Percentiles rank a stretch among this genome's conserved stretches.
These are phyloP conservation scores for Gnathonemus echidnorhynchus DNA, from an alignment of 2,113 vertebrate genomes.

Conservation along the genomic window DNA sequence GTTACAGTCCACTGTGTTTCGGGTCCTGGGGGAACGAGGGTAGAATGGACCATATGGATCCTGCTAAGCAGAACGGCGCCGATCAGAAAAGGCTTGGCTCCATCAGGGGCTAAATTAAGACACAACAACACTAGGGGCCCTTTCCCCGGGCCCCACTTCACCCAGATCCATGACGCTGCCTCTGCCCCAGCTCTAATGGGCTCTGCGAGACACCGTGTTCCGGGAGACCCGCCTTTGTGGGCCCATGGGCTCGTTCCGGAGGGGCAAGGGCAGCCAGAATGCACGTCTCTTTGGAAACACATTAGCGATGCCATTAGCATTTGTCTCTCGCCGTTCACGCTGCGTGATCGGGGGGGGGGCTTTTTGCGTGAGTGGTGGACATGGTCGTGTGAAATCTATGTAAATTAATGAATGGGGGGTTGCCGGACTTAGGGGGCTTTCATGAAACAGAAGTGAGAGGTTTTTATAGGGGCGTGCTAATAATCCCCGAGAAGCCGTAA, in stretches of 20 bases:
- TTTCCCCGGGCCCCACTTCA: neutral
- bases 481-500: neutral
- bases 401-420: neutral
- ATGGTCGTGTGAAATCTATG: neutral
- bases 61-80: neutral
- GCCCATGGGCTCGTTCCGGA: neutral
- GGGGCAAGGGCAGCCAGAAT: no score
- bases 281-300: neutral
- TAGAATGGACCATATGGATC: neutral
- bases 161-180: neutral
- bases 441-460: neutral
- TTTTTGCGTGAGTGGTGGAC: neutral
- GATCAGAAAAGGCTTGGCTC: neutral
- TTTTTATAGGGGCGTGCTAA: neutral
- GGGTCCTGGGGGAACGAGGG: neutral
- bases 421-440: neutral
- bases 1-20: neutral
- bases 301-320: slow-evolving; percentile 10
- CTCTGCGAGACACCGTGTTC: neutral
- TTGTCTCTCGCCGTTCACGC: neutral
- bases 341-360: neutral
- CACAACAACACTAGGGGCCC: neutral
- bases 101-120: neutral
- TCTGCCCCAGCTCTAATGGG: neutral
- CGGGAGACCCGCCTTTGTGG: neutral